A percentile compares a stretch with the other conserved stretches of the same genome.
phyloP scores from a whole-genome alignment of 2,797 vertebrate genomes.

The Coregonus suidteri region DNA sequence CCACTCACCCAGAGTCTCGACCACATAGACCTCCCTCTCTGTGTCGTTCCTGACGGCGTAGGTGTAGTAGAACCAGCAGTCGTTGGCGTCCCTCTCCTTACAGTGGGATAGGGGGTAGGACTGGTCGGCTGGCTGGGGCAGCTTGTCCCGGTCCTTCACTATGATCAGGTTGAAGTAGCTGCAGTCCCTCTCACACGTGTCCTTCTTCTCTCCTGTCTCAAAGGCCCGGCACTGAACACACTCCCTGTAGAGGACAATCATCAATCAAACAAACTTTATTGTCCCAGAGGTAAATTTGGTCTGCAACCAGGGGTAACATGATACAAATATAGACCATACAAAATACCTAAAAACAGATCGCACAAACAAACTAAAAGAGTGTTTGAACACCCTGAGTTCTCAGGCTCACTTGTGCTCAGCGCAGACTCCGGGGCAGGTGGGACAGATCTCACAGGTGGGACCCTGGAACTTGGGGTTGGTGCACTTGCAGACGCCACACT shows the following conservation, averaged over 20 bases:
- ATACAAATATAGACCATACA: too few species aligned
- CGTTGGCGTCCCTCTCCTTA: slow-evolving; percentile 93
- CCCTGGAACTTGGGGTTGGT: slow-evolving; percentile 93
- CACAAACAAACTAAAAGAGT: too few species aligned
- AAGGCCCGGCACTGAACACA: slow-evolving; percentile 94
- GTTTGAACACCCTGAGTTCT: too few species aligned
- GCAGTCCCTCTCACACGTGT: slow-evolving; percentile 80
- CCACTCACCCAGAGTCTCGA: slow-evolving; percentile 82
- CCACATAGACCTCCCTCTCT: slow-evolving; percentile 80
- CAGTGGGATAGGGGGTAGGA: slow-evolving; percentile 84
- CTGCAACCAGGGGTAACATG: too few species aligned
- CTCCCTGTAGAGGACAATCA: slow-evolving; percentile 72
- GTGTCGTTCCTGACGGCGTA: slow-evolving; percentile 86
- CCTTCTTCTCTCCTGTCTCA: slow-evolving; percentile 86
- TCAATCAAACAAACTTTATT: too few species aligned
- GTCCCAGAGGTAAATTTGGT: too few species aligned
- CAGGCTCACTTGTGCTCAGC: slow-evolving; percentile 89
- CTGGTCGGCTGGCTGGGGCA: slow-evolving; percentile 86
- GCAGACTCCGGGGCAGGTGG: slow-evolving; percentile 93
- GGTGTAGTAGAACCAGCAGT: slow-evolving; percentile 98
- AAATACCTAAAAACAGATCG: too few species aligned
- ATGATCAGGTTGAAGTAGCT: slow-evolving; percentile 77
- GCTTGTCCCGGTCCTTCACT: slow-evolving; percentile 80
- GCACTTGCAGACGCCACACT: slow-evolving; percentile 91
- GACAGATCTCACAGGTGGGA: slow-evolving; percentile 91